Percentiles rank a stretch among this genome's conserved stretches.
Evolutionary conservation across 2,113 vertebrate genomes (phyloP).

Genomic region (Python bivittatus): DNA sequence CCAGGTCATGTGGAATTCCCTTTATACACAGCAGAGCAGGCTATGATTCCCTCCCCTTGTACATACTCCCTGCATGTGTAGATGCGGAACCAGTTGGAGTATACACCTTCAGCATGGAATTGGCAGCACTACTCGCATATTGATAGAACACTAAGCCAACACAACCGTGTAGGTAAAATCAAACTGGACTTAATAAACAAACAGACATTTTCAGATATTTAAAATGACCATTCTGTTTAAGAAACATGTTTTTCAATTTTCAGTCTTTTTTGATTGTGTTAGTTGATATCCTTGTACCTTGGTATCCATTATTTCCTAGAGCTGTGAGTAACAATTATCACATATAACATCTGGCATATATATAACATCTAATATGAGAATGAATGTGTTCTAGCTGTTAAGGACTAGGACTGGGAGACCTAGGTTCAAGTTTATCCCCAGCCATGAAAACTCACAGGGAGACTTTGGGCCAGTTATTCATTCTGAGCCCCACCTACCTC

Average conservation of each 20-base stretch:
- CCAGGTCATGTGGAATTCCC: neutral
- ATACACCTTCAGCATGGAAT: neutral
- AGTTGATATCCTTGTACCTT: constrained; percentile 18
- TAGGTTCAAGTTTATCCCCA: neutral
- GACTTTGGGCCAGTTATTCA: neutral
- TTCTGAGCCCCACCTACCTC: neutral
- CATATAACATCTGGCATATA: neutral
- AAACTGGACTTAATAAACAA: neutral
- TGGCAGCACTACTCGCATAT: neutral
- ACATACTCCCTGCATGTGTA: neutral
- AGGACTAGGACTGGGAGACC: neutral
- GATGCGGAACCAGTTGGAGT: neutral
- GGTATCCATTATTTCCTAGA: constrained; percentile 31
- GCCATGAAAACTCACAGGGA: neutral
- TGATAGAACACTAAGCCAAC: neutral
- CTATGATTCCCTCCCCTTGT: neutral
- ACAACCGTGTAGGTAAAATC: neutral
- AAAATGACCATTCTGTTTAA: constrained; percentile 8
- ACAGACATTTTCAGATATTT: neutral
- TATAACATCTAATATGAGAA: neutral
- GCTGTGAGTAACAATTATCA: neutral
- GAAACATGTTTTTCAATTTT: neutral
- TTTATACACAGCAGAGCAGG: neutral
- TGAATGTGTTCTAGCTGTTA: neutral
- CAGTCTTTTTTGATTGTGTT: constrained; percentile 3